These are phyloP conservation scores for Dendrolimus punctatus DNA, from an alignment of 1,140 invertebrate genomes.

Conservation along the genomic window DNA sequence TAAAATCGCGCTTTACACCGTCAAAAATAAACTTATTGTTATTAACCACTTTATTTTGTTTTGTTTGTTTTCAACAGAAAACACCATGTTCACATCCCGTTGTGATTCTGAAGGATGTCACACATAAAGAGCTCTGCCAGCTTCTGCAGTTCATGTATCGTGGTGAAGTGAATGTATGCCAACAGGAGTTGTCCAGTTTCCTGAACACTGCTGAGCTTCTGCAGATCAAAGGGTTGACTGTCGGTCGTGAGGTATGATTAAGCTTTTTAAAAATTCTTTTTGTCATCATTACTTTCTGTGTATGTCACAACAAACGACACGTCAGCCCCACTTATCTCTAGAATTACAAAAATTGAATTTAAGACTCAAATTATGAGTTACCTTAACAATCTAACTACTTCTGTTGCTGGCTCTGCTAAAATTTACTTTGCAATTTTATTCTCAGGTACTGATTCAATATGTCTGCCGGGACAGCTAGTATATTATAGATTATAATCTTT, in stretches of 20 bases:
- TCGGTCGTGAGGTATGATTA: slow-evolving; percentile 46
- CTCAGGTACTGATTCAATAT: too few relatives aligned
- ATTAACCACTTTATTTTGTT: not conserved
- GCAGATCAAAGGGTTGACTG: slow-evolving; percentile 84
- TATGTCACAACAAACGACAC: too few relatives aligned
- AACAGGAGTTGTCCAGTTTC: slow-evolving; percentile 84
- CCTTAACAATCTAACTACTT: too few relatives aligned
- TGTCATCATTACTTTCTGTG: not conserved
- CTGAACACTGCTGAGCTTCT: slow-evolving; percentile 86
- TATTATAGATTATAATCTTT: too few relatives aligned
- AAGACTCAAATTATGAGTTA: too few relatives aligned
- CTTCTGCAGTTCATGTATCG: slow-evolving; percentile 89
- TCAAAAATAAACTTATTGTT: not conserved
- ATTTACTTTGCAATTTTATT: too few relatives aligned
- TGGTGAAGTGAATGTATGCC: slow-evolving; percentile 88
- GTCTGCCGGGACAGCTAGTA: too few relatives aligned
- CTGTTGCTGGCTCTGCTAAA: too few relatives aligned
- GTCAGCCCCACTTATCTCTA: too few relatives aligned
- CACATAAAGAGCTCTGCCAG: slow-evolving; percentile 82
- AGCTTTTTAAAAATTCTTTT: not conserved
- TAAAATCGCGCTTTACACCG: too few relatives aligned
- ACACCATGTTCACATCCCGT: slow-evolving; percentile 85
- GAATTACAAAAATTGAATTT: too few relatives aligned
- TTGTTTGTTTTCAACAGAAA: slow-evolving; percentile 74
- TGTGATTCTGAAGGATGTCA: slow-evolving; percentile 85